These are phyloP conservation scores for Epinotia ramella DNA, from an alignment of 2,888 invertebrate species.

Conservation along the genomic window DNA sequence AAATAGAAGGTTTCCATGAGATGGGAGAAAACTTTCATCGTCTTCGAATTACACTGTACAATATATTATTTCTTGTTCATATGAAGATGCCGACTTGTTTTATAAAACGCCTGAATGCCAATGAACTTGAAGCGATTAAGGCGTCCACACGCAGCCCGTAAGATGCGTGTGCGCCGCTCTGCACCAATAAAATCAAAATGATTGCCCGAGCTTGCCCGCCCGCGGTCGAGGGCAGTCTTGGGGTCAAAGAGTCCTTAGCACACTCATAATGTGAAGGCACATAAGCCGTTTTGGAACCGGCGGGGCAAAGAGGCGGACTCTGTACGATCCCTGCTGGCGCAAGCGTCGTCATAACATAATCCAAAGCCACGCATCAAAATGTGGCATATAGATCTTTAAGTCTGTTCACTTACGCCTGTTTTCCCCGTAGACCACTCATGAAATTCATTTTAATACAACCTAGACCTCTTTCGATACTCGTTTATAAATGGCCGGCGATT, in stretches of 20 bases:
- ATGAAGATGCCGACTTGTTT: conserved; percentile 30
- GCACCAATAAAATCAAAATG: conserved; percentile 49
- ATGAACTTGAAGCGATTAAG: conserved; percentile 47
- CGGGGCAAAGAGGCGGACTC: conserved; percentile 33
- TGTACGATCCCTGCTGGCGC: conserved; percentile 38
- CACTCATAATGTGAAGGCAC: background rate
- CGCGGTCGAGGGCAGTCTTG: background rate
- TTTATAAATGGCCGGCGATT: conserved; percentile 42
- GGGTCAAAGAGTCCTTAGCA: background rate
- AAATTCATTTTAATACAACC: conserved; percentile 43
- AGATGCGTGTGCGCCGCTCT: conserved; percentile 42
- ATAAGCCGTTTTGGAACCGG: conserved; percentile 9
- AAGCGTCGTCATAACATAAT: conserved; percentile 30
- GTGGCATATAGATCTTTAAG: background rate
- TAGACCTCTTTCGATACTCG: conserved; percentile 44
- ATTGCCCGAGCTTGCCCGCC: conserved; percentile 42
- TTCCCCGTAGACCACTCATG: conserved; percentile 8
- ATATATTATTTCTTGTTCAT: background rate
- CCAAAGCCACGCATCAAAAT: conserved; percentile 16
- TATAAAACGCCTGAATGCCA: conserved; percentile 37
- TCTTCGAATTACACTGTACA: background rate
- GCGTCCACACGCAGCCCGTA: conserved; percentile 41
- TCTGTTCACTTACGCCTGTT: conserved; percentile 28
- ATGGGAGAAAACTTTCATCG: too few relatives aligned
- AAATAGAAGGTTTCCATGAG: too few relatives aligned